Evolutionary conservation across 2,113 vertebrate genomes (phyloP).

Genomic region (Ramphastos sulfuratus): DNA sequence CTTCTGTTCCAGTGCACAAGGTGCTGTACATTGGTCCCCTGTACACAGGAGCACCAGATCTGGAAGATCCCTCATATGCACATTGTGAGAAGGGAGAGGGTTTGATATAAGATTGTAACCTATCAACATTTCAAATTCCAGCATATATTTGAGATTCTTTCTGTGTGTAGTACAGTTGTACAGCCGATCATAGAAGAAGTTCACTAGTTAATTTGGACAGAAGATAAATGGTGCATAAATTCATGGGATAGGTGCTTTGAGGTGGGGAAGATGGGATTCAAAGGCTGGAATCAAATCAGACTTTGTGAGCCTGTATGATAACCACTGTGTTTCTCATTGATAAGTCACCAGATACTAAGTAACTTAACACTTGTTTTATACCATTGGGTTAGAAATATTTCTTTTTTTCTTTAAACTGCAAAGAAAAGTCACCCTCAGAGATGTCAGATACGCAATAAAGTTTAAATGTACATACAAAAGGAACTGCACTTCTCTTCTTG

Average conservation of each 20-base stretch:
- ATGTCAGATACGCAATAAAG: not conserved
- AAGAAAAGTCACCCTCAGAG: not conserved
- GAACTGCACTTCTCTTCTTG: not conserved
- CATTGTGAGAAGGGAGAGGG: fast-evolving
- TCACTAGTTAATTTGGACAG: not conserved
- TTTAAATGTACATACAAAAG: not conserved
- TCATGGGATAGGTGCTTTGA: not conserved
- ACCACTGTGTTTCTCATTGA: fast-evolving
- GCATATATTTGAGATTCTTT: not conserved
- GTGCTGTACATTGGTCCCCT: not conserved
- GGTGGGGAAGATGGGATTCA: not conserved
- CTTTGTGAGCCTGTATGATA: not conserved
- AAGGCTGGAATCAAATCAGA: not conserved
- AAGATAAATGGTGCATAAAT: not conserved
- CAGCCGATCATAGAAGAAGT: not conserved
- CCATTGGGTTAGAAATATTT: not conserved
- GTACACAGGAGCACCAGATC: not conserved
- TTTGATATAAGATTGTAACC: not conserved
- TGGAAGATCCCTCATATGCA: not conserved
- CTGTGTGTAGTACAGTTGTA: not conserved
- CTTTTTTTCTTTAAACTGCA: not conserved
- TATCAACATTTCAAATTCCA: not conserved
- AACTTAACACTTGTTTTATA: not conserved
- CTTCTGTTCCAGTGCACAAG: not conserved
- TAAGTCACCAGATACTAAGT: not conserved